Conservation (phyloP, 2,797 vertebrate species). For the Hirundo rustica region DNA sequence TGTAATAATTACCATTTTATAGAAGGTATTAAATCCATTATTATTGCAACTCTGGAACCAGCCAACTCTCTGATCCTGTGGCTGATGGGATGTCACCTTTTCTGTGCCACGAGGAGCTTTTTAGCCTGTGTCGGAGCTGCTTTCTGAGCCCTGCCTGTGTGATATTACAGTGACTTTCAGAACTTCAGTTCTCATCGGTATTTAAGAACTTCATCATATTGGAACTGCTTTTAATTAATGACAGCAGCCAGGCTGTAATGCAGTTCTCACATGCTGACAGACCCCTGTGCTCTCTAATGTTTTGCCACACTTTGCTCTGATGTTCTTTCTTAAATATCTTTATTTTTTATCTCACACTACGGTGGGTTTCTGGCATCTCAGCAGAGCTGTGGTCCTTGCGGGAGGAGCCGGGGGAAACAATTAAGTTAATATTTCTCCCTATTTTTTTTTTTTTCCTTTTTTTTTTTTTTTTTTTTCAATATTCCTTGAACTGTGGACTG, state of each 20-base stretch:
- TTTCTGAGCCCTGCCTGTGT: neutral
- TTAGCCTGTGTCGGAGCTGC: neutral
- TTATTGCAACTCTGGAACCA: neutral
- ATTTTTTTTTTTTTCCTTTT: neutral
- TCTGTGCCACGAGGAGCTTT: neutral
- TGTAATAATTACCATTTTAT: neutral
- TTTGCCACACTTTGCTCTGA: neutral
- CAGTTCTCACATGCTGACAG: neutral
- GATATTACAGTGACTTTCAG: neutral
- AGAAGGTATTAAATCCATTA: neutral
- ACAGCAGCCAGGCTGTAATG: neutral
- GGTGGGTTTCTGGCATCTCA: neutral
- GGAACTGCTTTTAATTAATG: constrained; percentile 4
- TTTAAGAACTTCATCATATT: neutral
- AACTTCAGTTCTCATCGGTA: neutral
- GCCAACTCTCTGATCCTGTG: neutral
- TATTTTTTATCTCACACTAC: too few relatives aligned
- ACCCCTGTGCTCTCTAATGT: neutral
- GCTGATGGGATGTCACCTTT: neutral
- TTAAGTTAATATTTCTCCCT: neutral
- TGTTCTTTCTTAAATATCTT: neutral
- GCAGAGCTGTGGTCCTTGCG: neutral
- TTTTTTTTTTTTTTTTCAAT: neutral
- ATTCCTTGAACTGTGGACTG: neutral
- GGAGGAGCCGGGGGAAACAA: neutral